Conservation (phyloP, 64 coral and sea anemone genomes). For the Stichodactyla helianthus region DNA sequence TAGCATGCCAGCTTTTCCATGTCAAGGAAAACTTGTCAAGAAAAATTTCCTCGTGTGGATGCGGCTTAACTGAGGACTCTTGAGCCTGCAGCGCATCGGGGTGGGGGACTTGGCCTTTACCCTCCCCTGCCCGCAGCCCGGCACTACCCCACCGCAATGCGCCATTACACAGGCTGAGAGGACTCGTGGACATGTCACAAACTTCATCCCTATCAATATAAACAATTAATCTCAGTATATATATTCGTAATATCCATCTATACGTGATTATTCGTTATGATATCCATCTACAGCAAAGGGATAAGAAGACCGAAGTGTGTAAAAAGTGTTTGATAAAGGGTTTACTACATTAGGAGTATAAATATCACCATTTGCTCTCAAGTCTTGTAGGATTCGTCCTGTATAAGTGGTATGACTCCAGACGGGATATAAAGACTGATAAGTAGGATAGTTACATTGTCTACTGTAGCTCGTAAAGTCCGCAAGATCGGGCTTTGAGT, state of each 20-base stretch:
- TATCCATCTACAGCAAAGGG: background rate
- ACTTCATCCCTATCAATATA: too few species aligned
- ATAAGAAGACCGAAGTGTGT: background rate
- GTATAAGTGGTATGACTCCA: background rate
- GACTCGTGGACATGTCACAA: too few species aligned
- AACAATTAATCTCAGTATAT: background rate
- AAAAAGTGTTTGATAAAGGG: background rate
- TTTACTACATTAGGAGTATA: background rate
- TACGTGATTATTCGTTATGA: background rate
- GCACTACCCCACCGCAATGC: too few species aligned
- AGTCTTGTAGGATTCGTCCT: conserved; percentile 1
- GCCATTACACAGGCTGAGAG: too few species aligned
- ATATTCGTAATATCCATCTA: background rate
- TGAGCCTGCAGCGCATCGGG: too few species aligned
- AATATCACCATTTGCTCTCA: background rate
- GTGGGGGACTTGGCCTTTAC: too few species aligned
- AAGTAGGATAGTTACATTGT: background rate
- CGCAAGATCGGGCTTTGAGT: background rate
- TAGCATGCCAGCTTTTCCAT: too few species aligned
- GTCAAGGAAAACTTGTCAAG: too few species aligned
- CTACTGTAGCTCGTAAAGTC: background rate
- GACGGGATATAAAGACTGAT: background rate
- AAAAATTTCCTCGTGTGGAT: too few species aligned
- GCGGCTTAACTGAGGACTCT: too few species aligned
- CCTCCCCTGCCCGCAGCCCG: too few species aligned